A percentile compares a stretch with the other conserved stretches of the same genome.
These are phyloP conservation scores for Clinocottus analis DNA, from an alignment of 2,113 vertebrate genomes.

Conservation along the genomic window DNA sequence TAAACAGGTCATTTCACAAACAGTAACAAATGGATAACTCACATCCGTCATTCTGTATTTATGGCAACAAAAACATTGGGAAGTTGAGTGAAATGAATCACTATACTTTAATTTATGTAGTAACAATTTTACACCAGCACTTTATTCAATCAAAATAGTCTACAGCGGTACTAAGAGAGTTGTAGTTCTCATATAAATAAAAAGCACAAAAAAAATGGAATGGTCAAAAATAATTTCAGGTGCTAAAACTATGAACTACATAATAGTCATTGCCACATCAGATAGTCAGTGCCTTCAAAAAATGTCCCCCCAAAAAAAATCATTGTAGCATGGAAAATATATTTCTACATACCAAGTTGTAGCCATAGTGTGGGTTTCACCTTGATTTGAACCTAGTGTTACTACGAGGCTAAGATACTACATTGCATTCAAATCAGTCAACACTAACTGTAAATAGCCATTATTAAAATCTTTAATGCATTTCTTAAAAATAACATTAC, in stretches of 20 bases:
- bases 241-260: background rate
- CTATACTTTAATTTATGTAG: background rate
- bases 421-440: slow-evolving; percentile 8
- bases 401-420: background rate
- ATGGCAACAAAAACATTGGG: slow-evolving; percentile 20
- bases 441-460: slow-evolving; percentile 44
- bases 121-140: slow-evolving; percentile 21
- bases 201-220: slow-evolving; percentile 21
- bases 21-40: background rate
- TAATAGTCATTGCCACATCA: background rate
- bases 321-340: background rate
- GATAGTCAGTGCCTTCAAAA: slow-evolving; percentile 21
- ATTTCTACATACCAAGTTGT: background rate
- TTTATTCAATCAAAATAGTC: slow-evolving; percentile 21
- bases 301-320: background rate
- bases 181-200: slow-evolving; percentile 50
- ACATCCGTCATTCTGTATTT: background rate
- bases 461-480: slow-evolving; percentile 36
- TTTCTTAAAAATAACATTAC: slow-evolving; percentile 56
- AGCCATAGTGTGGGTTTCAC: background rate
- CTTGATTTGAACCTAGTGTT: background rate
- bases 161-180: background rate
- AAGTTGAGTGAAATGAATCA: slow-evolving; percentile 7
- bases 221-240: background rate
- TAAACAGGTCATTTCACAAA: slow-evolving; percentile 15